Base-by-base conservation (phyloP, 1,140 invertebrate species). In the Drosophila sulfurigaster region DNA sequence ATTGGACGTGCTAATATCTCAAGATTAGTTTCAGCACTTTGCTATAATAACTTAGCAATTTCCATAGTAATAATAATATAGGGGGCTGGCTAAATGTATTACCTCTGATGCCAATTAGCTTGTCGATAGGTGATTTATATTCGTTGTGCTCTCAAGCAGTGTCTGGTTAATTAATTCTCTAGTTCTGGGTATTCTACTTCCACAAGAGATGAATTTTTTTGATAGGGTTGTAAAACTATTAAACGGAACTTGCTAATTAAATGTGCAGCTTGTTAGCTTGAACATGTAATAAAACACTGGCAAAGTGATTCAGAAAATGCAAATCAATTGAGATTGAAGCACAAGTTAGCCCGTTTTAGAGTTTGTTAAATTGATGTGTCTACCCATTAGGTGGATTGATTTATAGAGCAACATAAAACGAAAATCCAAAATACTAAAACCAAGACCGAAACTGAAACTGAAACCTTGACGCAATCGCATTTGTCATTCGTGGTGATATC, bases 121-220 rank as follows among this genome's bases (percentile, higher is more conserved):
- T 72, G 81, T 76, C 76, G 38, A 16, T 52, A 60, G 35, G 25
- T 59, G 71, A 83, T 76, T 83, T 65, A 76, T 56, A 56, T 30
- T 49, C 16, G 20, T 13, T 35, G 64, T 5, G 54, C 54, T 28
- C 49, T 46, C 28, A 54, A 35, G 30, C 10, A 16, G 45, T 32
- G 25, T 16, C 41, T 43, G 28, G 11, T n/a, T 46, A 51, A 38
- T 35, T 45, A n/a, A 3, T 15, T 35, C 11, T 35, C 15, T 11
- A 38, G n/a, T 57, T 71, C 52, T 8, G 5, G 6, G 30, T 48
- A 64, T 46, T 56, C 8, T n/a, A 8, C 15, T n/a, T 20, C 25
- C 11, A 15, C 5, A 32, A 52, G n/a, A 32, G 11, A 30, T 52
- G 6, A 32, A 28, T 35, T 63, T 35, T 63, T 54, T 56, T 2